These are phyloP conservation scores for Polypterus senegalus DNA, from an alignment of 2,113 vertebrate species.

Conservation along the genomic window DNA sequence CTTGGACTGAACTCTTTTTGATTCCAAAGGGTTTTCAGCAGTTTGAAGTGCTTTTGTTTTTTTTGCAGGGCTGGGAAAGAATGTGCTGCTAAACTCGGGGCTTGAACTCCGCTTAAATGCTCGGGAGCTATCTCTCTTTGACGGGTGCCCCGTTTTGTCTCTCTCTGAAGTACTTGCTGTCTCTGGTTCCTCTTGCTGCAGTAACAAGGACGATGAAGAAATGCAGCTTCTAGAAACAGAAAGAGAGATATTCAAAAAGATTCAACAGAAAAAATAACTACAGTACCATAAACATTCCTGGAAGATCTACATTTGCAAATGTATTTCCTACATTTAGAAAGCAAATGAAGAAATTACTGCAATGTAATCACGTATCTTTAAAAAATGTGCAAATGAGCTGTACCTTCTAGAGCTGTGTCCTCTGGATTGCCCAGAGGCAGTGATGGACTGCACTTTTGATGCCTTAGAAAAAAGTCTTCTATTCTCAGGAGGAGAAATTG, in stretches of 20 bases:
- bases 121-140: slow-evolving; percentile 78
- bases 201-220: slow-evolving; percentile 73
- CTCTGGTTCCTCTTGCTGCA: slow-evolving; percentile 77
- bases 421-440: slow-evolving; percentile 85
- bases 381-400: slow-evolving; percentile 44
- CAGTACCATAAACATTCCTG: too few relatives aligned
- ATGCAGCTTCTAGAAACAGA: slow-evolving; percentile 69
- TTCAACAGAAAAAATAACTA: neutral
- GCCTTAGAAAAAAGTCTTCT: slow-evolving; percentile 96
- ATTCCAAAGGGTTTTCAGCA: slow-evolving; percentile 66
- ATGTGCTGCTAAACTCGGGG: slow-evolving; percentile 81
- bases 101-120: slow-evolving; percentile 87
- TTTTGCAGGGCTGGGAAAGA: slow-evolving; percentile 81
- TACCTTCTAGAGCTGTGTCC: slow-evolving; percentile 98
- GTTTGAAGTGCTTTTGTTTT: slow-evolving; percentile 80
- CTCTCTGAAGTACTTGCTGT: slow-evolving; percentile 79
- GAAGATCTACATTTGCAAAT: too few relatives aligned
- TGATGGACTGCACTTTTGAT: slow-evolving; percentile 95
- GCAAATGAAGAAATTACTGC: slow-evolving; percentile 28
- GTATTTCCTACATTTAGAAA: slow-evolving; percentile 18
- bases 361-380: slow-evolving; percentile 14
- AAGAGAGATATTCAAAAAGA: slow-evolving; percentile 14
- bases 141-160: slow-evolving; percentile 71
- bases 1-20: slow-evolving; percentile 69
- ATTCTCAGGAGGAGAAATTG: slow-evolving; percentile 96